Conservation (phyloP, 2,888 invertebrate genomes). For the Micoletzkya japonica region DNA sequence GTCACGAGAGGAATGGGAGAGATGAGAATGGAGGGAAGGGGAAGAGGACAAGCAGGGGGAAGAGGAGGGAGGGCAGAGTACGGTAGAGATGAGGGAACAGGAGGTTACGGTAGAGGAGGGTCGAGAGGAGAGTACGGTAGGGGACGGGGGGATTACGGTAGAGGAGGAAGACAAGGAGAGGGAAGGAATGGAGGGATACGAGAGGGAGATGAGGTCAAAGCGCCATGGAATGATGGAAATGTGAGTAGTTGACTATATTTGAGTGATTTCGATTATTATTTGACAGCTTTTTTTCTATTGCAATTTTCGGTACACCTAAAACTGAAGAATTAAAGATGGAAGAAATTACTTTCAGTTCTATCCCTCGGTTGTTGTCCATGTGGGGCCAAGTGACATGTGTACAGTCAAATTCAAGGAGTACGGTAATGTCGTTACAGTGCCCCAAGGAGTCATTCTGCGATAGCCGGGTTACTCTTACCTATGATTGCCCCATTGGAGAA, state of each 20-base stretch:
- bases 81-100: too few relatives aligned
- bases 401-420: slow-evolving; percentile 17
- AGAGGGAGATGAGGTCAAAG: slow-evolving; percentile 10
- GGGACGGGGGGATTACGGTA: not conserved
- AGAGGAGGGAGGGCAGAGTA: too few relatives aligned
- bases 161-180: slow-evolving; percentile 2
- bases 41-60: not conserved
- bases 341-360: slow-evolving; percentile 25
- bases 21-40: not conserved
- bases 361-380: slow-evolving; percentile 1
- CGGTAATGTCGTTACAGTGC: slow-evolving; percentile 2
- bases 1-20: not conserved
- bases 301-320: too few relatives aligned
- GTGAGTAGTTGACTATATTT: too few relatives aligned
- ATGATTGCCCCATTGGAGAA: too few relatives aligned
- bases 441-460: slow-evolving; percentile 6
- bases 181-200: not conserved
- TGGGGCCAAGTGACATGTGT: not conserved
- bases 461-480: too few relatives aligned
- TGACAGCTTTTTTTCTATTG: too few relatives aligned
- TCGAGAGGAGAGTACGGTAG: not conserved
- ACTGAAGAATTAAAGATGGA: too few relatives aligned
- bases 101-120: not conserved
- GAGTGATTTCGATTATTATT: too few relatives aligned
- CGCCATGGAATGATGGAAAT: slow-evolving; percentile 25